Conservation (phyloP, 2,888 invertebrate species). For the Mimachlamys varia region DNA sequence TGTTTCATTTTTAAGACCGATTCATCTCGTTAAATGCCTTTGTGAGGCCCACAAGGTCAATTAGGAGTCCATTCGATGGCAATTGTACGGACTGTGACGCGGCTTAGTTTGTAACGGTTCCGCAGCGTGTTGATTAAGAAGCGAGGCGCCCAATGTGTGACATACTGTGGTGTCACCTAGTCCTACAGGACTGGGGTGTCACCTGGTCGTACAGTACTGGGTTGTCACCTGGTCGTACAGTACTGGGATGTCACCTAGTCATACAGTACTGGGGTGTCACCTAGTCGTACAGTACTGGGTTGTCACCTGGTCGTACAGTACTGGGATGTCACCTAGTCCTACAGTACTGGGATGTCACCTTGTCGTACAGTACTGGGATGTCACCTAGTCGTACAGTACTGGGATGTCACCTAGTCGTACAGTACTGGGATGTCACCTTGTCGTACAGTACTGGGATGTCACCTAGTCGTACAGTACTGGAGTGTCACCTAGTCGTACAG, state of each 20-base stretch:
- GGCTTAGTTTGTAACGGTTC: neutral
- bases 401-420: neutral
- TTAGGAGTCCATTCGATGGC: neutral
- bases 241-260: neutral
- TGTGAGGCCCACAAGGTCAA: neutral
- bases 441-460: neutral
- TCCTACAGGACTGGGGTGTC: neutral
- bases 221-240: too few species aligned
- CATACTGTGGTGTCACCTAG: neutral
- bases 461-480: neutral
- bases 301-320: neutral
- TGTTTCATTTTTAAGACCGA: neutral
- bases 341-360: neutral
- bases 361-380: neutral
- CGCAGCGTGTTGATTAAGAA: neutral
- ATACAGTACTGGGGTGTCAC: neutral
- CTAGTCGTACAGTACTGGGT: too few species aligned
- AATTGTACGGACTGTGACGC: neutral
- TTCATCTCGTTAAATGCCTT: neutral
- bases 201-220: neutral
- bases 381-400: too few species aligned
- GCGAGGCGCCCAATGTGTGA: neutral
- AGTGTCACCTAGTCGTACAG: too few species aligned
- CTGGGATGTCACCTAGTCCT: too few species aligned
- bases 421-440: too few species aligned